Percentiles rank a stretch among this genome's conserved stretches.
Evolutionary conservation across 2,797 vertebrate species (phyloP).

Genomic region (Gephyroberyx darwinii): DNA sequence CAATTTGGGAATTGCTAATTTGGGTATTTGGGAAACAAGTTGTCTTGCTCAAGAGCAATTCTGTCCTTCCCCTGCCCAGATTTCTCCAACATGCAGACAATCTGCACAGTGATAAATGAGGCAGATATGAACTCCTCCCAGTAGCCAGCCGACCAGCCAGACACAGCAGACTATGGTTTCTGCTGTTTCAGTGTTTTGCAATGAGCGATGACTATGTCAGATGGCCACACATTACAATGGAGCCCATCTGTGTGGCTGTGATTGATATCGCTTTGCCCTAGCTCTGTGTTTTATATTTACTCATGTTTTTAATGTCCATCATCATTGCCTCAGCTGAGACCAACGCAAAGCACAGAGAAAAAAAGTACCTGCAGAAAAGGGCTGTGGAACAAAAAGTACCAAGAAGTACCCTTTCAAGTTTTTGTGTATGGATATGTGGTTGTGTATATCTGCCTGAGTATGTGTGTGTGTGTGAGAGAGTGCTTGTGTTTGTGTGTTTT

Average conservation of each 20-base stretch:
- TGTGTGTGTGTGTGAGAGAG: conserved; percentile 19
- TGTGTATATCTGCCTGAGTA: conserved; percentile 10
- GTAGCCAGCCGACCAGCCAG: background rate
- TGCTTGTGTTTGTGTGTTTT: conserved; percentile 30
- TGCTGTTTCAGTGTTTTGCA: conserved; percentile 1
- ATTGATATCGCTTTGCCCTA: conserved; percentile 9
- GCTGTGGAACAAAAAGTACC: background rate
- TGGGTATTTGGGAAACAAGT: no score
- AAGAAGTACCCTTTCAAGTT: conserved; percentile 30
- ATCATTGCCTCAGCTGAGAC: background rate
- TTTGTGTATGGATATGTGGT: conserved; percentile 12
- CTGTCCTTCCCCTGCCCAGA: background rate
- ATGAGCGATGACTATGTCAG: conserved; percentile 1
- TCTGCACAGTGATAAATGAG: conserved; percentile 1
- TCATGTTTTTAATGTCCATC: background rate
- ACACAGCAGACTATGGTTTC: background rate
- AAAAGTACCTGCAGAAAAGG: no score
- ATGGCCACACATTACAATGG: background rate
- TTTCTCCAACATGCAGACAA: conserved; percentile 3
- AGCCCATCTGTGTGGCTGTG: conserved; percentile 5
- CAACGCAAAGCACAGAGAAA: background rate
- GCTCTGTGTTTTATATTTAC: conserved; percentile 2
- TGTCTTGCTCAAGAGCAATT: background rate
- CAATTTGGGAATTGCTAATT: background rate
- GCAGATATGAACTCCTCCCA: conserved; percentile 6